Base-by-base conservation (phyloP, 2,888 invertebrate genomes). In the Idaea aversata region DNA sequence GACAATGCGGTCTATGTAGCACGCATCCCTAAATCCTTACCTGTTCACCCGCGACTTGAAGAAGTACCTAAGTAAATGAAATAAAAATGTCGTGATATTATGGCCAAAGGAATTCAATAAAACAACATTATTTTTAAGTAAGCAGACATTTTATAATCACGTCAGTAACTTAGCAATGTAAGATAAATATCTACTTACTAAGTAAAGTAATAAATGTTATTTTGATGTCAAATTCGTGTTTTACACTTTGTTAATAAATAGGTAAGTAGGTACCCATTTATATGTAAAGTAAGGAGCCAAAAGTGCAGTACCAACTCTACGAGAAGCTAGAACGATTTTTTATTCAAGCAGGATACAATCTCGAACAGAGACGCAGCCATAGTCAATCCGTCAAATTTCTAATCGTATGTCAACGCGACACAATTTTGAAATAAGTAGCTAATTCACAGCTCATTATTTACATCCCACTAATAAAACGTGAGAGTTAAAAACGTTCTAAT, bases 51-150 rank as follows among this genome's bases (percentile, higher is more conserved):
- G 25, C 1, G 25, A 25, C 25, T 25, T 25, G 25, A 25, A 25
- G 25, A 25, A 25, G 25, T n/a, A n/a, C n/a, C n/a, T n/a, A n/a
- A n/a, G n/a, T 25, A 25, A 25, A 25, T 25, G 1, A 25, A 25
- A 25, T 25, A 25, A 13, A 10, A 47, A 47, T 47, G 7, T 47
- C 47, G 47, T 47, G 47, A 59, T 25, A 59, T 59, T 15, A 59
- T 15, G 25, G 47, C 47, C 47, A 47, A 47, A 47, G 47, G 47
- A 47, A 61, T 16, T 34, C 35, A 61, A 61, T 61, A 34, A n/a
- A 61, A 35, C 35, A 34, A 15, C 61, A 34, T 15, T 5, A 35
- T 61, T 61, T n/a, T 61, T n/a, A 34, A 61, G 15, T 34, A 34
- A 16, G 35, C 13, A 47, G 47, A 47, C 3, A 47, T 47, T 25